A percentile compares a stretch with the other conserved stretches of the same genome.
phyloP scores from a whole-genome alignment of 2,888 invertebrate species.

The Cryptocheilus praepositus region DNA sequence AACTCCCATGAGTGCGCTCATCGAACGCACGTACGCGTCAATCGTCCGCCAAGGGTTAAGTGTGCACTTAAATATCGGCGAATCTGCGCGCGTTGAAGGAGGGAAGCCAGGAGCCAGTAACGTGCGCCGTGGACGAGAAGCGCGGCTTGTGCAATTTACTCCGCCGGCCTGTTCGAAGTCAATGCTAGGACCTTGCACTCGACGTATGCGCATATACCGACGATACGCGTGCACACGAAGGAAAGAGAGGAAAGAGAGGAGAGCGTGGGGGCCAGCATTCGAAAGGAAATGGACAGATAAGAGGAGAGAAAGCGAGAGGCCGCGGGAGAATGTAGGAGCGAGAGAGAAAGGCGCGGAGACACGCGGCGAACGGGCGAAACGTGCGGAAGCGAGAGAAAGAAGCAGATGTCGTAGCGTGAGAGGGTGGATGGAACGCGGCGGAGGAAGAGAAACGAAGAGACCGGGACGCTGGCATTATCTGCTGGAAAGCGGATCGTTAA shows the following conservation, averaged over 20 bases:
- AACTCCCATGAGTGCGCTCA: no score
- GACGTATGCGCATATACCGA: conserved; percentile 20
- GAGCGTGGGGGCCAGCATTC: neutral
- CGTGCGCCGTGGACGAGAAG: neutral
- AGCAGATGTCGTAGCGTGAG: neutral
- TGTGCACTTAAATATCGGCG: no score
- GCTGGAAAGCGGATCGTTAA: conserved; percentile 25
- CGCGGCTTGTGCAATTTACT: conserved; percentile 51
- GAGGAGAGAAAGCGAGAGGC: neutral
- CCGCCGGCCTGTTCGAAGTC: conserved; percentile 50
- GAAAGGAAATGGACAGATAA: neutral
- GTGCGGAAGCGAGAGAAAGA: neutral
- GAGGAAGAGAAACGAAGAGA: neutral
- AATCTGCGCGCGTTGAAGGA: no score
- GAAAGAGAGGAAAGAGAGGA: conserved; percentile 5
- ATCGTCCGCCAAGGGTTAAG: no score
- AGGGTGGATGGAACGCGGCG: neutral
- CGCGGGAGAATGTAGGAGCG: no score
- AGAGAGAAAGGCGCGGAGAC: no score
- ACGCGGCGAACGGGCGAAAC: no score
- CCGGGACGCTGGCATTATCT: conserved; percentile 25
- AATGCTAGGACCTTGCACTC: conserved; percentile 57
- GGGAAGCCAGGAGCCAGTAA: neutral
- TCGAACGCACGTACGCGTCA: no score
- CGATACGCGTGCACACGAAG: conserved; percentile 8